Base-by-base conservation (phyloP, 2,797 vertebrate genomes). In the Bovichtus variegatus region DNA sequence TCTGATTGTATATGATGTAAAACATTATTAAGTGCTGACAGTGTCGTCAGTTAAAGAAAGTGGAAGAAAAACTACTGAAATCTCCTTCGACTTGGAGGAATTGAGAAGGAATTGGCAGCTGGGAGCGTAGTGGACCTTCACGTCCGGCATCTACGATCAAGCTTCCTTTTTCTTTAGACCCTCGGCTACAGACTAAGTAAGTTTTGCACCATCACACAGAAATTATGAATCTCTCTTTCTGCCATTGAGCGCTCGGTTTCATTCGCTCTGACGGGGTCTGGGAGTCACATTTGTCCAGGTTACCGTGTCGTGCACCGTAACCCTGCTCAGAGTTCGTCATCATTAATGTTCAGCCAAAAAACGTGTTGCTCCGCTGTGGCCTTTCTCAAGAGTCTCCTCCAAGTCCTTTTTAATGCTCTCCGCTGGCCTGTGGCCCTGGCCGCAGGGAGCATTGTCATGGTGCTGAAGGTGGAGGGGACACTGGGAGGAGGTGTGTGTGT, bases 351-450 rank as follows among this genome's bases (percentile, higher is more conserved):
- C 8, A 44, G 31, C 63, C 44, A 46, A 78, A 90, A 89, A 94
- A 89, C 68, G 38, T 90, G 88, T 82, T 76, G 69, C 75, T 74
- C 59, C 34, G 6, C 77, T 66, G 79, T 3, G 67, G 82, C 76
- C 74, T 78, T 87, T 85, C 78, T 89, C 71, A 57, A 65, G 71
- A 81, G 74, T 40, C 68, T 76, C 80, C 79, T 85, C 70, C 80
- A 82, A 89, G 70, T 81, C 78, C 82, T 89, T 89, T 93, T 91
- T 89, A 87, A 91, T 91, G 89, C 82, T 87, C 74, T 90, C 57
- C 36, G 3, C 74, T 58, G 87, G 82, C 86, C 87, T 82, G 71
- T 83, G 84, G 75, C 85, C 68, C 71, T 10, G 84, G 83, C 76
- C 69, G 38, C 76, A 74, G 74, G 79, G 76, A 80, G 90, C 86